These are phyloP conservation scores for Aulostomus chinensis DNA, from an alignment of 2,797 vertebrate species.

Conservation along the genomic window DNA sequence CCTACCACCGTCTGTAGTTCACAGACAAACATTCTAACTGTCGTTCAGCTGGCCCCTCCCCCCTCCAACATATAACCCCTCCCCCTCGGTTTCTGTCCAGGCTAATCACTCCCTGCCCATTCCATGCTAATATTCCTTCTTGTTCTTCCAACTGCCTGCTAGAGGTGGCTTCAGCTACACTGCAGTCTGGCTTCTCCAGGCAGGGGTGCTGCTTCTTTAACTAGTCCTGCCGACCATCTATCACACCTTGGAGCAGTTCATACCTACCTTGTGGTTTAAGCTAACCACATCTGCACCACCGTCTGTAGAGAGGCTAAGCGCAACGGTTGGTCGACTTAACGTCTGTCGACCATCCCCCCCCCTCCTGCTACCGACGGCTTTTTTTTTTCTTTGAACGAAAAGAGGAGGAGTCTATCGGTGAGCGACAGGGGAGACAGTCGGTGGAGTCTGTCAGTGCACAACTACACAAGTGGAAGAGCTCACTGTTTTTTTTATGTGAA, in stretches of 20 bases:
- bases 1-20: conserved; percentile 3
- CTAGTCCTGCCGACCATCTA: neutral
- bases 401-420: conserved; percentile 66
- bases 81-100: conserved; percentile 25
- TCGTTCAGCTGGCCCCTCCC: conserved; percentile 58
- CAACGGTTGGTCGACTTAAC: conserved; percentile 7
- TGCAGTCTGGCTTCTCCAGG: conserved; percentile 23
- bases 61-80: conserved; percentile 28
- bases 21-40: conserved; percentile 19
- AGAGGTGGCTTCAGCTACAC: conserved; percentile 22
- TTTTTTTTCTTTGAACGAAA: conserved; percentile 32
- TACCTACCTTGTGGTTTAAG: conserved; percentile 50
- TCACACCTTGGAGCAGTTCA: conserved; percentile 13
- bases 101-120: conserved; percentile 33
- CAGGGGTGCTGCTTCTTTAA: conserved; percentile 21
- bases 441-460: conserved; percentile 13
- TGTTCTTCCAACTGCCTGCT: conserved; percentile 21
- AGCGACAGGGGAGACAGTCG: conserved; percentile 10
- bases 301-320: conserved; percentile 1
- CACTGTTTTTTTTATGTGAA: conserved; percentile 23
- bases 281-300: conserved; percentile 24
- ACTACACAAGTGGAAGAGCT: conserved; percentile 19
- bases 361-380: conserved; percentile 6
- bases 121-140: conserved; percentile 47
- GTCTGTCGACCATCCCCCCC: conserved; percentile 33